Percentiles rank a stretch among this genome's conserved stretches.
Conservation (phyloP, 1,140 invertebrate genomes). For the Phymastichus coffea region DNA sequence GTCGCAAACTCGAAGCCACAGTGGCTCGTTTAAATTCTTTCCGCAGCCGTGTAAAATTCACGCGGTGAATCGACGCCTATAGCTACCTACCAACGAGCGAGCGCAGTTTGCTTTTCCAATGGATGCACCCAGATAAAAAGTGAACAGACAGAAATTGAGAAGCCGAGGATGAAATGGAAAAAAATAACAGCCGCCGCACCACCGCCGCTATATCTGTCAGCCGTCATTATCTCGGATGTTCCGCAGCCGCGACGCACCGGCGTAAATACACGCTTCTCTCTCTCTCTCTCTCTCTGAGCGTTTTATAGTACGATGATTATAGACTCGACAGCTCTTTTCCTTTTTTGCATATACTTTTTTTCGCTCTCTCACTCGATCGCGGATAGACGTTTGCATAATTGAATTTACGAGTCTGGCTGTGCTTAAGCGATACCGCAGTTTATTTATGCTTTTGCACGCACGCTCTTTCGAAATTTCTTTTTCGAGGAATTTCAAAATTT, state of each 20-base stretch:
- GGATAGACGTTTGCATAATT: constrained; percentile 24
- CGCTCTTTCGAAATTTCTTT: neutral
- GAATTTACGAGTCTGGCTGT: constrained; percentile 18
- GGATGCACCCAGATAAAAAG: neutral
- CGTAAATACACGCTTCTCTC: constrained; percentile 1
- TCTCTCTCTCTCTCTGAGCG: too few species aligned
- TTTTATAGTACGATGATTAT: constrained; percentile 8
- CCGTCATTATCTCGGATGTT: constrained; percentile 14
- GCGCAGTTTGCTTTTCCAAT: constrained; percentile 19
- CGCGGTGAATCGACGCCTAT: constrained; percentile 6
- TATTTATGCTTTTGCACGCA: constrained; percentile 11
- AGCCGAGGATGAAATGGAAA: neutral
- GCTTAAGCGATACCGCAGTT: neutral
- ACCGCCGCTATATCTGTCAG: constrained; percentile 17
- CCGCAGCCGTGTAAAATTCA: constrained; percentile 8
- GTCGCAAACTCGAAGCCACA: constrained; percentile 6
- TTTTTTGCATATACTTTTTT: neutral
- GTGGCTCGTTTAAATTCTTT: constrained; percentile 9
- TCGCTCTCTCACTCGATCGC: neutral
- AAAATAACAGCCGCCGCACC: neutral
- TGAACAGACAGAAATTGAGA: neutral
- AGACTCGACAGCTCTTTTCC: neutral
- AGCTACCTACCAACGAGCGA: constrained; percentile 12
- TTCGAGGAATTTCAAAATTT: constrained; percentile 10
- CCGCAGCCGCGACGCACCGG: neutral